phyloP scores from a whole-genome alignment of 2,113 vertebrate species.

The Terrapene triunguis region DNA sequence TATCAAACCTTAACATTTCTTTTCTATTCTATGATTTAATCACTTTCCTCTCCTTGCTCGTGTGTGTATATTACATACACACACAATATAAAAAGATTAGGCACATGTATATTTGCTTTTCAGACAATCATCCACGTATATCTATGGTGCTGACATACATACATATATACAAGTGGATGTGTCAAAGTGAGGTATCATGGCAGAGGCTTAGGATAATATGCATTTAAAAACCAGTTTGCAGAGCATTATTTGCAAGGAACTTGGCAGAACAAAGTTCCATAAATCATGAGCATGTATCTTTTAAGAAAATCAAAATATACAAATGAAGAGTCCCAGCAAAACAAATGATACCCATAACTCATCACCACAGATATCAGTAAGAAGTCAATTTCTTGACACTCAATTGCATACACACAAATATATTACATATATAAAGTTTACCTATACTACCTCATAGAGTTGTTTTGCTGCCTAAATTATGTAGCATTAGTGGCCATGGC shows the following conservation, averaged over 20 bases:
- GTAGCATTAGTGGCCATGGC: background rate
- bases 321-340: background rate
- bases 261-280: background rate
- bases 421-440: background rate
- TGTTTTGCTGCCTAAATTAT: background rate
- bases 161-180: background rate
- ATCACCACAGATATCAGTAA: rapidly evolving
- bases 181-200: background rate
- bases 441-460: background rate
- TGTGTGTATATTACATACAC: background rate
- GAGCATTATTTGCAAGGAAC: no score
- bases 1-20: background rate
- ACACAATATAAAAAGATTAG: no score
- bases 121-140: no score
- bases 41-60: background rate
- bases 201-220: background rate
- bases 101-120: background rate
- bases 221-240: background rate
- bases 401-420: background rate
- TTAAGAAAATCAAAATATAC: background rate
- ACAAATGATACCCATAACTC: background rate
- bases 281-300: background rate
- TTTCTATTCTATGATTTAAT: background rate
- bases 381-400: background rate
- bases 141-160: no score